Percentiles rank a stretch among this genome's conserved stretches.
Conservation (phyloP, 2,113 vertebrate species). For the Hirundichthys speculiger region DNA sequence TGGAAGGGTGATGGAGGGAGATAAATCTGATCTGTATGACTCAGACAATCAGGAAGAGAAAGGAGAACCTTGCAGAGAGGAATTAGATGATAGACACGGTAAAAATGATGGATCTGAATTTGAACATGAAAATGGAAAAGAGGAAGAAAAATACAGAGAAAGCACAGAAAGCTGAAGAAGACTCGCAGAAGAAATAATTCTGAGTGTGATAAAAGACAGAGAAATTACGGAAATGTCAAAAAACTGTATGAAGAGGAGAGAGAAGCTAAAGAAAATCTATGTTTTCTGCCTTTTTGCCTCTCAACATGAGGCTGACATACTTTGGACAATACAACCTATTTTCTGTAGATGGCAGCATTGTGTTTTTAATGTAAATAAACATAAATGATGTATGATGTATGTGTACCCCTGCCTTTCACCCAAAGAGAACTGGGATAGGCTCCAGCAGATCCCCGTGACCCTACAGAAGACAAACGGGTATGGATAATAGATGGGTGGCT, state of each 20-base stretch:
- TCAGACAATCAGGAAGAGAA: not conserved
- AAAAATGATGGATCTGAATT: constrained; percentile 65
- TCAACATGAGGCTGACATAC: not conserved
- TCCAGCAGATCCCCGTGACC: too few species aligned
- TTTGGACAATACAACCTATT: not conserved
- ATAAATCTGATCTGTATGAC: constrained; percentile 6
- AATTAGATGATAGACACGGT: constrained; percentile 45
- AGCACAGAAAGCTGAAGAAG: not conserved
- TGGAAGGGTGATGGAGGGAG: constrained; percentile 22
- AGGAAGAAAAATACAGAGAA: constrained; percentile 4
- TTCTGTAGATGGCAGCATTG: constrained; percentile 38
- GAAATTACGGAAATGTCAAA: not conserved
- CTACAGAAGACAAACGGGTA: too few species aligned
- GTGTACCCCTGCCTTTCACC: too few species aligned
- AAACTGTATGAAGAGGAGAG: not conserved
- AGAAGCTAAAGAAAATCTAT: not conserved
- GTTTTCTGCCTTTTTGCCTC: not conserved
- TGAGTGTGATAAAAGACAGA: not conserved
- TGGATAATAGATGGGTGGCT: too few species aligned
- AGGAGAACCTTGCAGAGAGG: constrained; percentile 17
- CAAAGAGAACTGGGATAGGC: too few species aligned
- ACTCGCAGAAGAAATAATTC: not conserved
- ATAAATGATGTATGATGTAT: too few species aligned
- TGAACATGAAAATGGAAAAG: constrained; percentile 26
- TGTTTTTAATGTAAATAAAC: too few species aligned